phyloP scores from a whole-genome alignment of 2,888 invertebrate genomes.

The Tricholauxania praeusta region DNA sequence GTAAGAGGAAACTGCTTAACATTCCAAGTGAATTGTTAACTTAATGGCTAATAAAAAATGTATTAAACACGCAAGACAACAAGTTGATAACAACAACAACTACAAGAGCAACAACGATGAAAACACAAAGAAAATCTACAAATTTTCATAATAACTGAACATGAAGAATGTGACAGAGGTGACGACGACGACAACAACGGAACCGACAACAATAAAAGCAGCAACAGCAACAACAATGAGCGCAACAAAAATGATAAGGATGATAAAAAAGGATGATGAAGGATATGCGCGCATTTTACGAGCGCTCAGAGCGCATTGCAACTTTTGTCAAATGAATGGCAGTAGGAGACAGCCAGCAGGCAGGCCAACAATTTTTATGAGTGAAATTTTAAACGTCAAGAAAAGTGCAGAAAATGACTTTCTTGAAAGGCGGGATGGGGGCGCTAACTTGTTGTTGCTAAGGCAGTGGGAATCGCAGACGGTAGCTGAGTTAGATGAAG shows the following conservation, averaged over 20 bases:
- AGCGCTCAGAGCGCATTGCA: constrained; percentile 4
- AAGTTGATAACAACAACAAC: not conserved
- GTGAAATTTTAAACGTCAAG: too few species aligned
- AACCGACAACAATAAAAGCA: constrained; percentile 45
- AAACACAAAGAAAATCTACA: constrained; percentile 23
- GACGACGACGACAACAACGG: constrained; percentile 29
- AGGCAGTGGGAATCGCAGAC: too few species aligned
- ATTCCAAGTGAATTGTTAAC: constrained; percentile 35
- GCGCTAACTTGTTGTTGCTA: too few species aligned
- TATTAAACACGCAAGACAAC: constrained; percentile 30
- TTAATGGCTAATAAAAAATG: constrained; percentile 38
- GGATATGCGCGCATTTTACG: constrained; percentile 14
- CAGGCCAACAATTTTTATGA: too few species aligned
- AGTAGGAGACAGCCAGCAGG: too few species aligned
- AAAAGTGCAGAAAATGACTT: too few species aligned
- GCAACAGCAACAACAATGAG: constrained; percentile 40
- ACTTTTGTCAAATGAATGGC: not conserved
- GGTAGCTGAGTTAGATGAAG: too few species aligned
- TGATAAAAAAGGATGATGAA: constrained; percentile 27
- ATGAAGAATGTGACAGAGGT: constrained; percentile 18
- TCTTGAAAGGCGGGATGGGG: too few species aligned
- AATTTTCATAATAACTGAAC: constrained; percentile 31
- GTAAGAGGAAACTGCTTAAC: constrained; percentile 23
- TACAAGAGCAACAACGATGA: not conserved
- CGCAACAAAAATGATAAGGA: constrained; percentile 36